Conservation (phyloP, 2,113 vertebrate species). For the Bos indicus region DNA sequence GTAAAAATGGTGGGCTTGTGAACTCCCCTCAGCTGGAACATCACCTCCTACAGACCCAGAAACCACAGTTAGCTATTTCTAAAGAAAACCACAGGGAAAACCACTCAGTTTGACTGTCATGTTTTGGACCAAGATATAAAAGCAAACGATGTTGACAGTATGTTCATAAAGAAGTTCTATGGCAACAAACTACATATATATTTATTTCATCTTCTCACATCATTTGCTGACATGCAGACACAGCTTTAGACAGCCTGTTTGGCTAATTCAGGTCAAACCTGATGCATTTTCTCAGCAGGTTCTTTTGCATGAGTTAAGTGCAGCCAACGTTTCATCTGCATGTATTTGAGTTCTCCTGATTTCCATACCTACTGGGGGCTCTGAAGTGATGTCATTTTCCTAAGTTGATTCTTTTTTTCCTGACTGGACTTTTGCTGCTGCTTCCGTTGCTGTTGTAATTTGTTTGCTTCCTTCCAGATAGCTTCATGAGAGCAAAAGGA, state of each 20-base stretch:
- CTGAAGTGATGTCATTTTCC: constrained; percentile 27
- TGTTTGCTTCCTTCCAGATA: constrained; percentile 50
- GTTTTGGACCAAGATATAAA: neutral
- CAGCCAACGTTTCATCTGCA: neutral
- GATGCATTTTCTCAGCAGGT: constrained; percentile 40
- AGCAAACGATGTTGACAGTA: constrained; percentile 31
- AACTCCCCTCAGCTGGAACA: neutral
- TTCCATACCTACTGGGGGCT: neutral
- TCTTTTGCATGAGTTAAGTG: constrained; percentile 26
- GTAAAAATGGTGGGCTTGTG: neutral
- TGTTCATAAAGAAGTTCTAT: neutral
- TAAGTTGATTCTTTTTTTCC: neutral
- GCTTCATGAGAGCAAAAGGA: constrained; percentile 45
- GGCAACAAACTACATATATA: neutral
- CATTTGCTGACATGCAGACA: neutral
- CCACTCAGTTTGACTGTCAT: neutral
- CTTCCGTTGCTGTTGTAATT: neutral
- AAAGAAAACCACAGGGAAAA: neutral
- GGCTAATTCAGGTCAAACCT: constrained; percentile 49
- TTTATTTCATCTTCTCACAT: constrained; percentile 36
- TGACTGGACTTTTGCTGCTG: neutral
- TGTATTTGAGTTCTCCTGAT: neutral
- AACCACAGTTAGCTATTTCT: neutral
- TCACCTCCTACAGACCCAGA: neutral
- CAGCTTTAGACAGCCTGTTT: neutral